These are phyloP conservation scores for Coilia nasus DNA, from an alignment of 2,797 vertebrate species.

Conservation along the genomic window DNA sequence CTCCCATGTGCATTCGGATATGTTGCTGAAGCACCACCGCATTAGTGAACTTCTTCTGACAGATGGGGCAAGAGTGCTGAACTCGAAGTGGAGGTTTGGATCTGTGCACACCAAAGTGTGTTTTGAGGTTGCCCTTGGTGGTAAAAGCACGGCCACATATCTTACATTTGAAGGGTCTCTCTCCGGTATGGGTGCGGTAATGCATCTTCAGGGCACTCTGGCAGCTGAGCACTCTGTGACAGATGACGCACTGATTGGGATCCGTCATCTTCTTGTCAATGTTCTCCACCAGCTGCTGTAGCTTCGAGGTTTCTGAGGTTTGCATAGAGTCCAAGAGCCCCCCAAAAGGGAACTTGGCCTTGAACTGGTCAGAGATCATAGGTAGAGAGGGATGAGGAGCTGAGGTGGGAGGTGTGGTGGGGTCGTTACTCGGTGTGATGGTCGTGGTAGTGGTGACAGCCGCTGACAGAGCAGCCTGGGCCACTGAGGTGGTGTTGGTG, in stretches of 20 bases:
- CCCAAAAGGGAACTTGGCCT: slow-evolving; percentile 97
- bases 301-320: slow-evolving; percentile 98
- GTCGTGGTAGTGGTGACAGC: slow-evolving; percentile 70
- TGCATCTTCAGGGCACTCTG: slow-evolving; percentile 99
- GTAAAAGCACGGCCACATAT: slow-evolving; percentile 98
- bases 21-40: slow-evolving; percentile 98
- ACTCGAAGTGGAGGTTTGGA: slow-evolving; percentile 97
- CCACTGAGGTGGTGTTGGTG: slow-evolving; percentile 68
- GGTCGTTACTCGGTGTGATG: slow-evolving; percentile 70
- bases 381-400: slow-evolving; percentile 87
- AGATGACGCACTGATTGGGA: slow-evolving; percentile 98
- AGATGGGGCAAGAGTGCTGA: slow-evolving; percentile 98
- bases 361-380: slow-evolving; percentile 90
- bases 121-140: slow-evolving; percentile 99
- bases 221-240: slow-evolving; percentile 97
- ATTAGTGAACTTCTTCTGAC: slow-evolving; percentile 99
- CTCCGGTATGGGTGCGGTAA: slow-evolving; percentile 97
- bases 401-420: slow-evolving; percentile 73
- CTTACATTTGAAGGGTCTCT: slow-evolving; percentile 99
- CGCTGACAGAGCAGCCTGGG: slow-evolving; percentile 76
- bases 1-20: slow-evolving; percentile 99
- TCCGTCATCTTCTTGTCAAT: slow-evolving; percentile 99
- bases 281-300: slow-evolving; percentile 98
- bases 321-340: slow-evolving; percentile 99
- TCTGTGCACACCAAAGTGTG: slow-evolving; percentile 97